Evolutionary conservation across 2,113 vertebrate species (phyloP).

Genomic region (Platysternon megacephalum): DNA sequence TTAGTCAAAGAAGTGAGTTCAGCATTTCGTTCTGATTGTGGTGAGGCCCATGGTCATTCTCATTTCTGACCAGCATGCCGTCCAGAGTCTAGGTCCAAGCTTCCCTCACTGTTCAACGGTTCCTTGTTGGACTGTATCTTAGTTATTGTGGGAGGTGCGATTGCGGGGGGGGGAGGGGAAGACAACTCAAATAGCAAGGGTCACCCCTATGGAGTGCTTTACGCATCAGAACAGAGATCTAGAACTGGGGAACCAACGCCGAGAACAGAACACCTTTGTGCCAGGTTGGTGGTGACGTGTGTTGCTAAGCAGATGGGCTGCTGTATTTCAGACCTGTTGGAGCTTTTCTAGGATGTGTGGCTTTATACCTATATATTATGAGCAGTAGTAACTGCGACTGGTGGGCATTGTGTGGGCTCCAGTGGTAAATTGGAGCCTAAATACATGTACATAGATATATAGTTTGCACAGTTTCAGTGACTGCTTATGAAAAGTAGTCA

Average conservation of each 20-base stretch:
- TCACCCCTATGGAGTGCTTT: not conserved
- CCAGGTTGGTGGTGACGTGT: not conserved
- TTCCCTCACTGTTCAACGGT: not conserved
- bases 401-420: not conserved
- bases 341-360: not conserved
- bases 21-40: not conserved
- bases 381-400: not conserved
- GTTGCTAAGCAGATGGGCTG: not conserved
- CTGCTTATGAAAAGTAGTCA: not conserved
- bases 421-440: not conserved
- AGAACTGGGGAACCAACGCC: not conserved
- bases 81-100: not conserved
- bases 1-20: not conserved
- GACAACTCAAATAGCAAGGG: not conserved
- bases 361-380: not conserved
- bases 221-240: not conserved
- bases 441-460: not conserved
- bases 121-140: fast-evolving
- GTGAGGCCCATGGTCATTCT: fast-evolving
- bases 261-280: not conserved
- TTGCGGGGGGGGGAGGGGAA: not conserved
- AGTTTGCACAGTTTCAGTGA: not conserved
- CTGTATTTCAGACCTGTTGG: not conserved
- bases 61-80: not conserved
- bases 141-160: not conserved